phyloP scores from a whole-genome alignment of 2,888 invertebrate genomes.

The Drymonia ruficornis region DNA sequence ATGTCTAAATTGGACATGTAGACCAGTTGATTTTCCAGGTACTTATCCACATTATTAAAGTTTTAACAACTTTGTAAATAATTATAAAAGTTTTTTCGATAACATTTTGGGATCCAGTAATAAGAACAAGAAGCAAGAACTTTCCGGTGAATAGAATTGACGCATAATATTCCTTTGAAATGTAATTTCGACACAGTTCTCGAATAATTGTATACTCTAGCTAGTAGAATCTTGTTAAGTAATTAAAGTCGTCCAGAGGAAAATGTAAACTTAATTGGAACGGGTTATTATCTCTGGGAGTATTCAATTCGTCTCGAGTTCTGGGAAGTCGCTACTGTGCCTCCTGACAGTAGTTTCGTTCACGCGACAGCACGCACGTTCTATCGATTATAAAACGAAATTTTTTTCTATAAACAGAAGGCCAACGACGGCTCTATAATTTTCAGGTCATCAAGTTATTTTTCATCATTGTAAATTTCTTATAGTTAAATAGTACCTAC shows the following conservation, averaged over 20 bases:
- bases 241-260: conserved; percentile 3
- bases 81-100: conserved; percentile 7
- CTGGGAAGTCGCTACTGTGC: too few relatives aligned
- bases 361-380: background rate
- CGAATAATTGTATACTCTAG: background rate
- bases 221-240: background rate
- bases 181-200: background rate
- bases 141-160: background rate
- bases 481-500: too few relatives aligned
- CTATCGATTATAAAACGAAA: background rate
- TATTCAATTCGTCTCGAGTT: too few relatives aligned
- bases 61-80: conserved; percentile 1
- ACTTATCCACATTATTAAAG: background rate
- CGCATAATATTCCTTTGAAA: background rate
- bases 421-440: conserved; percentile 18
- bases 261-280: conserved; percentile 4
- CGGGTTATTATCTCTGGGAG: background rate
- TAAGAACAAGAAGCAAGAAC: background rate
- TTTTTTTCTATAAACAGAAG: too few relatives aligned
- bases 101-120: background rate
- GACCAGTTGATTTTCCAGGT: background rate
- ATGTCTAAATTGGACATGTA: too few relatives aligned
- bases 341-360: background rate
- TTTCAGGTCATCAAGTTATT: background rate
- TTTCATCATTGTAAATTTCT: too few relatives aligned